Conservation (phyloP, 2,797 vertebrate species). For the Diglossa cyanea region DNA sequence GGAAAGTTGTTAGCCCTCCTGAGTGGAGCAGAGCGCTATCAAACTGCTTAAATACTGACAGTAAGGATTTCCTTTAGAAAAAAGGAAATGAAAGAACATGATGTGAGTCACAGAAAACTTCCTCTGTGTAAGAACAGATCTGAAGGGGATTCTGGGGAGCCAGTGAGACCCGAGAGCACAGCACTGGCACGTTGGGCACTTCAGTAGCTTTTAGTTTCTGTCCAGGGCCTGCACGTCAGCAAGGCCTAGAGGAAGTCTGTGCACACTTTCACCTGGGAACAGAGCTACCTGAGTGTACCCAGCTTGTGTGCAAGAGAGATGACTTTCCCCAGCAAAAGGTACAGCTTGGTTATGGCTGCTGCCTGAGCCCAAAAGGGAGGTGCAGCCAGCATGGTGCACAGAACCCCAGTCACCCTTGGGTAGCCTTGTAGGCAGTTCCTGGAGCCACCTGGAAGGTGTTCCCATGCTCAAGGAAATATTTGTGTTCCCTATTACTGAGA, state of each 20-base stretch:
- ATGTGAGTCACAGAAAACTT: background rate
- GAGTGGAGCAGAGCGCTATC: background rate
- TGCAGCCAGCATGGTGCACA: background rate
- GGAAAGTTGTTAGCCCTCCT: background rate
- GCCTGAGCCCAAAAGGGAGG: background rate
- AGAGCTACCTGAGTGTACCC: background rate
- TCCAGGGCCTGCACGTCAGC: background rate
- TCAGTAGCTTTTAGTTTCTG: background rate
- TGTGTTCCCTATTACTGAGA: rapidly evolving
- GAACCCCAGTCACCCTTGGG: rapidly evolving
- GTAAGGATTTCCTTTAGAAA: background rate
- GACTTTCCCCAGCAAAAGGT: background rate
- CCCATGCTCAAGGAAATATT: background rate
- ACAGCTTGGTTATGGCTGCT: background rate
- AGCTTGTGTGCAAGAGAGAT: background rate
- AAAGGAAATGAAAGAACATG: background rate
- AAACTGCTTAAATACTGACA: background rate
- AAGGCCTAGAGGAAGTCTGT: background rate
- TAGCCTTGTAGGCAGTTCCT: rapidly evolving
- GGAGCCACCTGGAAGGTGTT: background rate
- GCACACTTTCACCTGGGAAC: background rate
- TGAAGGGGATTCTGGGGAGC: background rate
- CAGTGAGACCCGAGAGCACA: background rate
- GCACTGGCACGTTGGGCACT: background rate
- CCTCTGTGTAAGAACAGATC: background rate